Evolutionary conservation across 2,113 vertebrate species (phyloP), one percentile per base, ranked within the genome.

Genomic region (Chionomys nivalis): DNA sequence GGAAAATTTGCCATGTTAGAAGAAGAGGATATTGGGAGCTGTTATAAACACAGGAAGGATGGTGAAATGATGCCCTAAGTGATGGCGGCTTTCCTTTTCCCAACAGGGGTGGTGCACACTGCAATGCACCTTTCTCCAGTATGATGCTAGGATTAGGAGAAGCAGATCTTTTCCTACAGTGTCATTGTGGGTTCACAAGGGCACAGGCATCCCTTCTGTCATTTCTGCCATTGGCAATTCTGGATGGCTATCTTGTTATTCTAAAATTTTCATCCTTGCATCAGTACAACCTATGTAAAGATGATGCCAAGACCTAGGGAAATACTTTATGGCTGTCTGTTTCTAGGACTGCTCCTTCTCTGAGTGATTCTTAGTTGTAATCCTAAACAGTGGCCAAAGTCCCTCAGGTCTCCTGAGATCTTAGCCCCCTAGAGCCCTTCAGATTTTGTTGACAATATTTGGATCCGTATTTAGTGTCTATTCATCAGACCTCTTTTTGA

Each of bases 71-170:
- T 63, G 5, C 6, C 16, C 36, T 14, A 23, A 76, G 44, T 9
- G 55, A 5, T 0, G 0, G 0, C 17, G 3, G 7, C 11, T 4
- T 19, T 14, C 9, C 5, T 63, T 42, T 58, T 28, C 58, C 58
- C 5, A 28, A 0, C 36, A 73, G 65, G 23, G 7, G 31, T 33
- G 23, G 8, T 72, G 4, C 4, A 14, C n/a, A 16, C 24, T 65
- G 33, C 17, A 77, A 2, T 0, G 0, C n/a, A n/a, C 7, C 5
- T 63, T 49, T n/a, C 24, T 65, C 70, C 9, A 28, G 0, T 0
- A 4, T 0, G 26, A 2, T 14, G 3, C 2, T 28, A 2, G 1
- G 36, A 33, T 65, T 31, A 31, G 49, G 39, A 70, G 9, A 79
- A 65, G 5, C 42, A 39, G 4, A 12, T 8, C 12, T 39, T 65